Evolutionary conservation across 2,797 vertebrate species (phyloP), one percentile per base, ranked within the genome.

Genomic region (Sebastolobus alascanus): DNA sequence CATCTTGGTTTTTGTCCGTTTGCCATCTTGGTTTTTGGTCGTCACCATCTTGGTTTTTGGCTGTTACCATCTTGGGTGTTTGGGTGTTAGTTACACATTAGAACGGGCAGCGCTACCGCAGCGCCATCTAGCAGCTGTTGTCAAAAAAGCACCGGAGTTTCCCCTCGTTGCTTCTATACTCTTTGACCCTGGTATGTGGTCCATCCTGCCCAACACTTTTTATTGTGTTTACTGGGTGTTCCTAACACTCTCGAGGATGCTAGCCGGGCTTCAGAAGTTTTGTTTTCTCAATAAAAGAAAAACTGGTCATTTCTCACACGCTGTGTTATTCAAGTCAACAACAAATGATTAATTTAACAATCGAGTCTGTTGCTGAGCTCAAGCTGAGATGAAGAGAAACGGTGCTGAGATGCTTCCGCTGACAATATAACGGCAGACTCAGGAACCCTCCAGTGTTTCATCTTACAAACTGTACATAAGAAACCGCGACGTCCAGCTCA

Each of bases 291-390:
- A 8, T 5, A 22, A 54, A 54, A 37, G 2, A 55, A 72, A 66
- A 79, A 22, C 8, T 0, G 14, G 59, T 65, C 35, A n/a, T 83
- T 77, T 59, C 56, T 65, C 75, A 65, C 52, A 60, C 5, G 46
- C 27, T 10, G 58, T 22, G 29, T 67, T 31, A 46, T 74, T 77
- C 37, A 40, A 40, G 55, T 31, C 60, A 14, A 80, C 71, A 73
- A 71, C 70, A 66, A 25, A 79, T 81, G 31, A 89, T 80, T 83
- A 40, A 80, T 87, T 80, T 40, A 55, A 25, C 60, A 14, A 29
- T 5, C 1, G 14, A 59, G 40, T 75, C 71, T 18, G 10, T 8
- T 18, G 27, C 43, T 40, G 75, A 81, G 54, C 64, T 82, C 56
- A 13, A 46, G 68, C 35, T 22, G 56, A 74, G 81, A 80, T 33